Evolutionary conservation across 2,888 invertebrate species (phyloP).

Genomic region (Chymomyza amoena): DNA sequence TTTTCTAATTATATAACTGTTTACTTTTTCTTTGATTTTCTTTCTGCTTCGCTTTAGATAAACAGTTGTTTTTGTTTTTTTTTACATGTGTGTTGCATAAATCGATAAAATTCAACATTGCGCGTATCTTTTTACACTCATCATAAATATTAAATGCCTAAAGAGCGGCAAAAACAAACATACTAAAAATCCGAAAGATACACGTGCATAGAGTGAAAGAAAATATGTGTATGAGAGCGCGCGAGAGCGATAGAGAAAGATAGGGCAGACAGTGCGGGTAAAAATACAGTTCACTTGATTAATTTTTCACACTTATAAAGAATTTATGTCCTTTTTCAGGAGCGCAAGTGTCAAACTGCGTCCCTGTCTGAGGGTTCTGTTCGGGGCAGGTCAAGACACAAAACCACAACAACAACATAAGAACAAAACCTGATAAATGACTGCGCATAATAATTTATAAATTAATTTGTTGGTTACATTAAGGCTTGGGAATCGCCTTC

Average conservation of each 20-base stretch:
- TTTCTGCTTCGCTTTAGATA: conserved; percentile 37
- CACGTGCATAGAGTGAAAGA: conserved; percentile 29
- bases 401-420: background rate
- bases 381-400: conserved; percentile 60
- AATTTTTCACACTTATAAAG: conserved; percentile 73
- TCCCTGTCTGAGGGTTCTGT: conserved; percentile 19
- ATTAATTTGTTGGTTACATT: conserved; percentile 49
- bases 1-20: too few species aligned
- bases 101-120: conserved; percentile 56
- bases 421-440: conserved; percentile 57
- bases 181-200: background rate
- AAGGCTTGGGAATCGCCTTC: background rate
- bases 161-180: conserved; percentile 31
- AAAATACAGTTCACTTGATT: conserved; percentile 58
- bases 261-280: background rate
- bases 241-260: background rate
- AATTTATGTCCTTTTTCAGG: conserved; percentile 51
- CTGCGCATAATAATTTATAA: conserved; percentile 71
- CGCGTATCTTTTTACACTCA: conserved; percentile 69
- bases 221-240: conserved; percentile 8
- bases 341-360: conserved; percentile 55
- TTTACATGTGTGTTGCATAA: conserved; percentile 79
- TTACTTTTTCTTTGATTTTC: background rate
- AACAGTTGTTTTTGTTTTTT: conserved; percentile 2
- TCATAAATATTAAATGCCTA: conserved; percentile 66